Percentiles rank a stretch among this genome's conserved stretches.
Evolutionary conservation across 2,797 vertebrate species (phyloP).

Genomic region (Telmatherina bonti): DNA sequence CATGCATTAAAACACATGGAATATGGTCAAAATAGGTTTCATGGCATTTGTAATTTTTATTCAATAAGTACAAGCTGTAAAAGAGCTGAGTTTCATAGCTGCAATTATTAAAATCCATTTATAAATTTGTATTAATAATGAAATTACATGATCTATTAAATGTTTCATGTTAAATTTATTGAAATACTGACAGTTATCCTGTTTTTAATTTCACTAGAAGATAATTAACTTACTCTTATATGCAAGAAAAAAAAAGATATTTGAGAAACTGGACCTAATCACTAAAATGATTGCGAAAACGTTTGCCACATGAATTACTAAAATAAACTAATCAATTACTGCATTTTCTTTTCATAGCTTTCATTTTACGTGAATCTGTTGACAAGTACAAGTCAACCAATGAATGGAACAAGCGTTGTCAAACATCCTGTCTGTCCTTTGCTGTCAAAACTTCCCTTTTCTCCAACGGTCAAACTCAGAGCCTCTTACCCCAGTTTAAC

Average conservation of each 20-base stretch:
- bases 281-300: background rate
- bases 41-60: background rate
- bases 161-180: accelerated
- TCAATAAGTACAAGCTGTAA: slow-evolving; percentile 14
- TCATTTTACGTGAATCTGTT: background rate
- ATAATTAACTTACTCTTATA: background rate
- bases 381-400: background rate
- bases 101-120: background rate
- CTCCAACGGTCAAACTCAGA: background rate
- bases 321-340: background rate
- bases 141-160: background rate
- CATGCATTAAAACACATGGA: background rate
- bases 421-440: slow-evolving; percentile 20
- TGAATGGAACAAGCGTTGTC: background rate
- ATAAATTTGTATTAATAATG: background rate
- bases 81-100: background rate
- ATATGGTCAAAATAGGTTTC: background rate
- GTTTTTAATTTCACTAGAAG: too few relatives aligned
- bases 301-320: background rate
- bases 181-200: too few relatives aligned
- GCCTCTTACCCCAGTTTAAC: slow-evolving; percentile 66
- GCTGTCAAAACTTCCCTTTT: slow-evolving; percentile 27
- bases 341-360: background rate
- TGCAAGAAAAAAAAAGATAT: background rate
- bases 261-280: background rate